Conservation (phyloP, 92 coral and sea anemone genomes). For the Porites cylindrica region DNA sequence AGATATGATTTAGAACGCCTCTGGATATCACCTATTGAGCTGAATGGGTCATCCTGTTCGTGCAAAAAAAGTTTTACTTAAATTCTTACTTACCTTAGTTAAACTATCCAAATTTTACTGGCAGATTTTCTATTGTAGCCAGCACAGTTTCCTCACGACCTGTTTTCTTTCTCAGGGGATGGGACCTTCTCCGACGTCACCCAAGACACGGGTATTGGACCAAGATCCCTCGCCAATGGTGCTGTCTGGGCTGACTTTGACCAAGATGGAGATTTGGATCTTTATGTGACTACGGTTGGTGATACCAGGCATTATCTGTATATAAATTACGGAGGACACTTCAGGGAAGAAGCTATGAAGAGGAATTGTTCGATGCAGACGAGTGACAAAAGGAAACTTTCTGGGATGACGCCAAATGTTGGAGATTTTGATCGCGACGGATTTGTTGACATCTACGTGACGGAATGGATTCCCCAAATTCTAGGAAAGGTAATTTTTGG, state of each 20-base stretch:
- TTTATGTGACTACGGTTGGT: slow-evolving; percentile 93
- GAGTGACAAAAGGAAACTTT: slow-evolving; percentile 80
- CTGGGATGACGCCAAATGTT: slow-evolving; percentile 95
- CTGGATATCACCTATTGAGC: no score
- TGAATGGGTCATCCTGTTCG: no score
- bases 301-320: slow-evolving; percentile 88
- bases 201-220: slow-evolving; percentile 80
- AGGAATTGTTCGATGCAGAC: slow-evolving; percentile 91
- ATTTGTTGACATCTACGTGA: slow-evolving; percentile 86
- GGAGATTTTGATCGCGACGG: slow-evolving; percentile 97
- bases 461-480: slow-evolving; percentile 92
- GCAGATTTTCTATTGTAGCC: background rate
- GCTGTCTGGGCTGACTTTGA: slow-evolving; percentile 98
- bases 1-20: no score
- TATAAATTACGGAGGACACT: slow-evolving; percentile 84
- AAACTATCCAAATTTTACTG: background rate
- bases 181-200: slow-evolving; percentile 93
- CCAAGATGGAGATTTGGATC: slow-evolving; percentile 95
- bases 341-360: slow-evolving; percentile 83
- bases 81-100: no score
- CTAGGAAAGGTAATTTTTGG: slow-evolving; percentile 78
- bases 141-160: background rate
- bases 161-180: slow-evolving; percentile 65
- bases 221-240: slow-evolving; percentile 88
- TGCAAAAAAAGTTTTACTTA: no score